A percentile compares a stretch with the other conserved stretches of the same genome.
Evolutionary conservation across 2,797 vertebrate species (phyloP).

Genomic region (Intellagama lesueurii): DNA sequence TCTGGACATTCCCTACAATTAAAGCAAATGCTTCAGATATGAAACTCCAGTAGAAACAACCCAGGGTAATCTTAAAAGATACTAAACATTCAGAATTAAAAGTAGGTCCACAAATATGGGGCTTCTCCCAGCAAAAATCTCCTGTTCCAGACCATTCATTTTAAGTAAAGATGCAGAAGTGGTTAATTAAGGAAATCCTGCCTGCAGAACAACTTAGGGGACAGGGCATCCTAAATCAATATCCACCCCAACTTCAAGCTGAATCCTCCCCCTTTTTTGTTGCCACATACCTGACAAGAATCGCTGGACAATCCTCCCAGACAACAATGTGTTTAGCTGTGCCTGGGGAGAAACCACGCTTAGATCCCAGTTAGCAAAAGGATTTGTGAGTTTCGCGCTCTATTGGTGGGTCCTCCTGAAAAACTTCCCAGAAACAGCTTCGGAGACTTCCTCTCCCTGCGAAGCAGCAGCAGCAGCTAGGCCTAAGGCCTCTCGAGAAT

Average conservation of each 20-base stretch:
- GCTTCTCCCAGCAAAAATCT: too few relatives aligned
- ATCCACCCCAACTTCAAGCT: background rate
- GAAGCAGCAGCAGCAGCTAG: conserved; percentile 5
- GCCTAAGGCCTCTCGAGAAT: background rate
- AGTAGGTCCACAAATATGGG: background rate
- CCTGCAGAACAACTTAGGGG: background rate
- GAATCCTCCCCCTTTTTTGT: background rate
- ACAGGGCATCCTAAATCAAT: background rate
- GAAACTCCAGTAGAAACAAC: background rate
- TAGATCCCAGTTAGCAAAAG: background rate
- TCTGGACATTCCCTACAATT: background rate
- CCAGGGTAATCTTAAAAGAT: background rate
- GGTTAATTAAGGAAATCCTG: background rate
- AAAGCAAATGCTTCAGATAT: background rate
- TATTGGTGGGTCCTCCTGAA: background rate
- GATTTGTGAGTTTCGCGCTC: background rate
- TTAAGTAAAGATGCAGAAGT: background rate
- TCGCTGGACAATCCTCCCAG: background rate
- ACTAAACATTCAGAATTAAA: background rate
- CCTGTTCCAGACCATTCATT: background rate
- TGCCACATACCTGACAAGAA: conserved; percentile 9
- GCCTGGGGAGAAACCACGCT: background rate
- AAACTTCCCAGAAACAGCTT: conserved; percentile 11
- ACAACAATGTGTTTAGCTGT: background rate
- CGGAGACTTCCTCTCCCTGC: background rate